These are phyloP conservation scores for Eira barbara DNA, from an alignment of 2,113 vertebrate genomes.

Conservation along the genomic window DNA sequence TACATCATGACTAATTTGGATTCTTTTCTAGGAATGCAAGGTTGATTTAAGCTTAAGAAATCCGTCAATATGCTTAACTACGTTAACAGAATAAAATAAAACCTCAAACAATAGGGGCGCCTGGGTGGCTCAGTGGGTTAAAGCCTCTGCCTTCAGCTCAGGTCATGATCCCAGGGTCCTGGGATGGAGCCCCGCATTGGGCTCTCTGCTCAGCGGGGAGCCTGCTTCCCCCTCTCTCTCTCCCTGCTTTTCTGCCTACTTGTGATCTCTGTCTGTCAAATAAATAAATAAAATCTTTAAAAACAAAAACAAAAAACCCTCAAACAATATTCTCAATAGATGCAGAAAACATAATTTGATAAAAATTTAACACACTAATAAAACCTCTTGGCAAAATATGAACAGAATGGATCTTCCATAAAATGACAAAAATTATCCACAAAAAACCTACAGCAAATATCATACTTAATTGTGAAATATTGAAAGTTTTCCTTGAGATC, in stretches of 20 bases:
- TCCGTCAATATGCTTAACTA: neutral
- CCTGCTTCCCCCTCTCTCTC: too few species aligned
- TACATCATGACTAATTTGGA: neutral
- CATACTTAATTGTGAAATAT: neutral
- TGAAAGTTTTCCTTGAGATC: neutral
- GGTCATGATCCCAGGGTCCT: too few species aligned
- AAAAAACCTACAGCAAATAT: neutral
- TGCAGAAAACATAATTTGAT: conserved; percentile 13
- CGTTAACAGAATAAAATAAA: conserved; percentile 38
- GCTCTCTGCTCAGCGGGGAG: too few species aligned
- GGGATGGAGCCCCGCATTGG: too few species aligned
- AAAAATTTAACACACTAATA: neutral
- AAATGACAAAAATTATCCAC: neutral
- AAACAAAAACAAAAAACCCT: neutral
- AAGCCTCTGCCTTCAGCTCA: too few species aligned
- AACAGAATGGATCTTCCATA: neutral
- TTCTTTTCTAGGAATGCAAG: neutral
- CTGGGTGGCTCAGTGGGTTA: too few species aligned
- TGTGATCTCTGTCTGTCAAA: too few species aligned
- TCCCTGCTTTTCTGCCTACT: too few species aligned
- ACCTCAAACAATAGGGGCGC: neutral
- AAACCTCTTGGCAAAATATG: neutral
- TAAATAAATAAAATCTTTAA: too few species aligned
- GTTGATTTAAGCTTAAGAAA: conserved; percentile 39
- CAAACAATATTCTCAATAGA: neutral